phyloP scores from a whole-genome alignment of 2,113 vertebrate genomes.

The Pyrgilauda ruficollis region DNA sequence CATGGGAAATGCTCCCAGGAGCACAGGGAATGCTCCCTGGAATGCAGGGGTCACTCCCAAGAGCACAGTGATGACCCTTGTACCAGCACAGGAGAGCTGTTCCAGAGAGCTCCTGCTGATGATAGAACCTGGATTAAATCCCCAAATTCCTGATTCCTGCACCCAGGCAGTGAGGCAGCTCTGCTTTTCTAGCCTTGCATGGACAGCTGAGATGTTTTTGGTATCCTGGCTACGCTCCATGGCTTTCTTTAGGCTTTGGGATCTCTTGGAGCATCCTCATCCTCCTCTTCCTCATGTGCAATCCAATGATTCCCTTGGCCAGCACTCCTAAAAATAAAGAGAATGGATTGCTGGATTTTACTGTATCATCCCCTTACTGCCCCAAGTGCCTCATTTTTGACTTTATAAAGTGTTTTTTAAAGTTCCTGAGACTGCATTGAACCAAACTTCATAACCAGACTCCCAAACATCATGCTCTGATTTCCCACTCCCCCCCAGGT shows the following conservation, averaged over 20 bases:
- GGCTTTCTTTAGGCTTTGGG: background rate
- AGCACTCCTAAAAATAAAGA: background rate
- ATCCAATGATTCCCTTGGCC: background rate
- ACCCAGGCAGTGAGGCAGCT: background rate
- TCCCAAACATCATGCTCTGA: background rate
- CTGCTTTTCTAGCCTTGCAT: background rate
- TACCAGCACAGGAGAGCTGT: rapidly evolving
- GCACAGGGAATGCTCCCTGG: background rate
- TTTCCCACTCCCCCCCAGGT: background rate
- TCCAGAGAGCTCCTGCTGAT: background rate
- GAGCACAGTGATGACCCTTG: rapidly evolving
- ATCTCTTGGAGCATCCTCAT: background rate
- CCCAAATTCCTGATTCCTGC: background rate
- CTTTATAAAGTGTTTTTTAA: background rate
- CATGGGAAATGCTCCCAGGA: rapidly evolving
- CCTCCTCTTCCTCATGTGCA: background rate
- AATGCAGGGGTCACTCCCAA: background rate
- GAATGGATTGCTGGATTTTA: background rate
- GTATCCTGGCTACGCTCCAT: background rate
- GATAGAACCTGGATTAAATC: background rate
- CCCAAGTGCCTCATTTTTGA: background rate
- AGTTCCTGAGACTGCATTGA: background rate
- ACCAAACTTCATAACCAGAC: rapidly evolving
- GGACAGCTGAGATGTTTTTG: background rate
- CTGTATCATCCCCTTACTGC: rapidly evolving